Evolutionary conservation across 1,140 invertebrate genomes (phyloP).

Genomic region (Drosophila lacertosa): DNA sequence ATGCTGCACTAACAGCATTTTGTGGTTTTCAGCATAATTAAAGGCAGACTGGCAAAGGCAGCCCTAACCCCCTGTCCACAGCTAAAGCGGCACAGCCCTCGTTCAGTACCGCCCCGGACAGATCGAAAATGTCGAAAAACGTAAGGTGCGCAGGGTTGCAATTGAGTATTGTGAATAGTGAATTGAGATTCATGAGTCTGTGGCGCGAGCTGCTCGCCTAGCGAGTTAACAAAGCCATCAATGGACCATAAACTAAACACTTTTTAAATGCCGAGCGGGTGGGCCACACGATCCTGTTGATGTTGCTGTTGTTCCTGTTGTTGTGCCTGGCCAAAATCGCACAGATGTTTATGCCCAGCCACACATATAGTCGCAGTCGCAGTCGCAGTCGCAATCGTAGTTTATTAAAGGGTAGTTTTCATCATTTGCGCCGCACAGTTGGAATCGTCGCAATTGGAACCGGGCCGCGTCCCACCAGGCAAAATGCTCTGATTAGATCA

Average conservation of each 20-base stretch:
- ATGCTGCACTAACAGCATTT: constrained; percentile 81
- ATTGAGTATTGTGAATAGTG: constrained; percentile 33
- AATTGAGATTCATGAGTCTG: constrained; percentile 55
- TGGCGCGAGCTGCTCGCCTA: constrained; percentile 52
- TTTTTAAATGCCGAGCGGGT: constrained; percentile 73
- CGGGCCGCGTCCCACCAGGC: constrained; percentile 34
- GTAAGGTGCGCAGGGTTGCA: constrained; percentile 77
- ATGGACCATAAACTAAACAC: constrained; percentile 84
- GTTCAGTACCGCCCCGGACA: constrained; percentile 67
- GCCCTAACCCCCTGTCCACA: neutral
- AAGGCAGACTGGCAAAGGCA: constrained; percentile 64
- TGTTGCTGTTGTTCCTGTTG: constrained; percentile 33
- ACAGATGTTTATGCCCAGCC: constrained; percentile 75
- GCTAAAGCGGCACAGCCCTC: constrained; percentile 5
- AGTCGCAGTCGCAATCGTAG: no score
- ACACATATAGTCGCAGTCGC: no score
- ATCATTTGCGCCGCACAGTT: constrained; percentile 70
- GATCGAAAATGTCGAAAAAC: constrained; percentile 83
- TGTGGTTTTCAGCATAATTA: constrained; percentile 82
- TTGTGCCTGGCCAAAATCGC: constrained; percentile 48
- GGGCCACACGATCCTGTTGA: constrained; percentile 33
- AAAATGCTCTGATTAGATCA: constrained; percentile 74
- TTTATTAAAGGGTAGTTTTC: constrained; percentile 84
- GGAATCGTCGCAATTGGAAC: constrained; percentile 69
- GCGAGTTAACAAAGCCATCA: constrained; percentile 83